phyloP scores from a whole-genome alignment of 2,888 invertebrate species.

The Drosophila nigricruria region DNA sequence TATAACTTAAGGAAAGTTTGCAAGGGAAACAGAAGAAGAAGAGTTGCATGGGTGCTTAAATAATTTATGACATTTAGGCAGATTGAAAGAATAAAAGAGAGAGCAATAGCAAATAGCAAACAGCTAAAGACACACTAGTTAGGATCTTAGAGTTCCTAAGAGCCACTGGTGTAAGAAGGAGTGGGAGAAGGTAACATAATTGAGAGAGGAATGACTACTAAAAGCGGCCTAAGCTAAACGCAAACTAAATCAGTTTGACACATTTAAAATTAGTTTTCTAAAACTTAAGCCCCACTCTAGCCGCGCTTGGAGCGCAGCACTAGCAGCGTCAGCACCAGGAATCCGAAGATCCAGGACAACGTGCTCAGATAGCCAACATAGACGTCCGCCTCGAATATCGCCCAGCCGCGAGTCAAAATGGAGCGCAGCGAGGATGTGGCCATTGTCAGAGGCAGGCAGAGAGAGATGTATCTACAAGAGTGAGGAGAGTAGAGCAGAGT shows the following conservation, averaged over 20 bases:
- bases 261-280: slow-evolving; percentile 53
- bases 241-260: slow-evolving; percentile 46
- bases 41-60: slow-evolving; percentile 69
- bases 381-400: slow-evolving; percentile 91
- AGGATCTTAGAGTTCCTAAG: slow-evolving; percentile 48
- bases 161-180: slow-evolving; percentile 4
- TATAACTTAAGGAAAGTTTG: slow-evolving; percentile 55
- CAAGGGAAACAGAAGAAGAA: slow-evolving; percentile 24
- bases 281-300: slow-evolving; percentile 88
- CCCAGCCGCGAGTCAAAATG: slow-evolving; percentile 95
- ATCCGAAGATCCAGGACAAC: slow-evolving; percentile 93
- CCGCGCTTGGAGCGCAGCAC: slow-evolving; percentile 93
- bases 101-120: slow-evolving; percentile 16
- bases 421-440: slow-evolving; percentile 96
- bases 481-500: not conserved
- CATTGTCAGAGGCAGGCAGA: slow-evolving; percentile 93
- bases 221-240: slow-evolving; percentile 55
- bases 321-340: slow-evolving; percentile 91
- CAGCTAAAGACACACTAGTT: slow-evolving; percentile 14
- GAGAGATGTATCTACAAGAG: slow-evolving; percentile 89
- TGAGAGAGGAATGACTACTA: slow-evolving; percentile 57
- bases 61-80: slow-evolving; percentile 74
- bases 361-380: slow-evolving; percentile 95
- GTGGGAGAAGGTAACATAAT: not conserved
- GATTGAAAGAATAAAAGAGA: slow-evolving; percentile 3